Evolutionary conservation across 2,797 vertebrate species (phyloP).

Genomic region (Silurus lanzhouensis): DNA sequence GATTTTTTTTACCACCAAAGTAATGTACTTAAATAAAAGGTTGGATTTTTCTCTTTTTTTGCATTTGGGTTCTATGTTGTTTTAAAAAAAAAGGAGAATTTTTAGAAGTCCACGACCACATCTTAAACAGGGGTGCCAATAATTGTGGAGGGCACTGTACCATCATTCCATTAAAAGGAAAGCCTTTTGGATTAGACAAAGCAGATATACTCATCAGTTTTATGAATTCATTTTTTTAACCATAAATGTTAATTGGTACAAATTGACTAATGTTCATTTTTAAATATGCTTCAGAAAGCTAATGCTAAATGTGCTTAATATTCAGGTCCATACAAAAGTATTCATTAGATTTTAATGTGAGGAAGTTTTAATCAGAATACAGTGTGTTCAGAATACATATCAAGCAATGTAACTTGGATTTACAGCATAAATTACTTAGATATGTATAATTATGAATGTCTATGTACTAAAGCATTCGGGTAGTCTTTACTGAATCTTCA

Average conservation of each 20-base stretch:
- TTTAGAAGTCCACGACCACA: no score
- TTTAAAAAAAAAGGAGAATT: no score
- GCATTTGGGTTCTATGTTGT: no score
- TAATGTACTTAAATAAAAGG: no score
- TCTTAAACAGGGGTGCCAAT: no score
- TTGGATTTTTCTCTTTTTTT: no score
- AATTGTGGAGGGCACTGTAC: no score
- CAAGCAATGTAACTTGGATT: background rate
- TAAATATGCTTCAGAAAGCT: background rate
- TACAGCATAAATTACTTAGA: background rate
- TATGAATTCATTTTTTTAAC: background rate
- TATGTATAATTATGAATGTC: background rate
- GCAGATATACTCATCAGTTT: background rate
- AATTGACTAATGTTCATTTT: background rate
- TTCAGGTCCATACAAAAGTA: slow-evolving; percentile 10
- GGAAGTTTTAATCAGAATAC: slow-evolving; percentile 12
- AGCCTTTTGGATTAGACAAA: background rate
- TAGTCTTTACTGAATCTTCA: background rate
- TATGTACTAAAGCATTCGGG: background rate
- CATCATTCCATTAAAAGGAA: background rate
- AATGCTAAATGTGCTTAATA: background rate
- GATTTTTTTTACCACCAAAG: no score
- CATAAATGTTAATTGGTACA: background rate
- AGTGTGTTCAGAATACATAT: slow-evolving; percentile 11
- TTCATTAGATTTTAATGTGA: slow-evolving; percentile 5